Base-by-base conservation (phyloP, 1,140 invertebrate species). In the Megathymus violae region DNA sequence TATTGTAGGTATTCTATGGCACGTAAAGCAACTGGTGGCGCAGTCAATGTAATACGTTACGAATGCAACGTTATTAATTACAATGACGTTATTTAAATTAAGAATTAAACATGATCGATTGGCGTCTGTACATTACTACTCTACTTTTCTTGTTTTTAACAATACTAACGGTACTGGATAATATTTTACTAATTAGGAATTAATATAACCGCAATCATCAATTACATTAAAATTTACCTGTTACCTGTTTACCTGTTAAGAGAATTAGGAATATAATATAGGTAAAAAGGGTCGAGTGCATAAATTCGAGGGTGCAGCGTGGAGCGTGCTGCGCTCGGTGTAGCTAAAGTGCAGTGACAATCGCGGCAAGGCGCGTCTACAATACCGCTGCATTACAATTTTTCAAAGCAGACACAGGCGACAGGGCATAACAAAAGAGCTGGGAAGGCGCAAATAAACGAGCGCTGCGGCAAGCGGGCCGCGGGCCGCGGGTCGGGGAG, bases 391-490 rank as follows among this genome's bases (percentile, higher is more conserved):
- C 82, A 87, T 87, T 83, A 88, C 87, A 88, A 88, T 89, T 89
- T 89, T 87, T 85, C 84, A 88, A 82, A 83, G 81, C 85, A 83
- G 85, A 88, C 79, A 88, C 78, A 82, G 70, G 78, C 85, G 81
- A 87, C 87, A 82, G 80, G 75, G 82, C 76, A 79, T 82, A 89
- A 88, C 85, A 88, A 89, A 86, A 87, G 85, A 88, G 85, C 78
- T 79, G 79, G 80, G 76, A 89, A 89, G 80, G 82, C 83, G 77
- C 83, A 84, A 87, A 87, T 86, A 89, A 89, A 87, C 82, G 84
- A 87, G 81, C 79, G 67, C 72, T 83, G 85, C 80, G 78, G 78
- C 72, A 79, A 81, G 71, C 76, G 59, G 78, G 67, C 72, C 19
- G 19, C 19, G n/a, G n/a, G n/a, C n/a, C n/a, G n/a, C n/a, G 27